Evolutionary conservation across 37 sponge, comb jelly and placozoan species (phyloP), one percentile per base, ranked within the genome.

Genomic region (Halisarca cf. caerulea): DNA sequence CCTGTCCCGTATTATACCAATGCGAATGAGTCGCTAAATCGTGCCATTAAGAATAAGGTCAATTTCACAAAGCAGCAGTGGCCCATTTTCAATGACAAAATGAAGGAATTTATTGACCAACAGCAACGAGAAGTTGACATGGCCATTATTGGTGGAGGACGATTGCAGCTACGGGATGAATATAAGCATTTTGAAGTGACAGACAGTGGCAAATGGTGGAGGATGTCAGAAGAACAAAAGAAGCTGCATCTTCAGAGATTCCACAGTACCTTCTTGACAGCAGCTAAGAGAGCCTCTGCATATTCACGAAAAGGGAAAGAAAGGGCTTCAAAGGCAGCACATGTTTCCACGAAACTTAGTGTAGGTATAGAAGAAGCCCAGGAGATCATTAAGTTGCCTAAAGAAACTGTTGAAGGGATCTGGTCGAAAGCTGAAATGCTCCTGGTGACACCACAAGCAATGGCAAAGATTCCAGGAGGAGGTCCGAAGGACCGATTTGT

Each of bases 391-490:
- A 11, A 39, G 38, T 40, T 86, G 9, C 68, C 86, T n/a, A 32
- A 79, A 33, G 59, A 32, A 7, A 79, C 80, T 14, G 51, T 79
- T 20, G 44, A 35, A 35, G 79, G 68, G 2, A 86, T 79, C 28
- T 79, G 64, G 80, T 11, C 51, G 33, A 86, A 79, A 51, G 80
- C 68, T 37, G 57, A 40, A 5, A 27, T n/a, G 14, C 37, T 86
- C 11, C 27, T 61, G 40, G 32, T 28, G 25, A 58, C 59, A 28
- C 15, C 40, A 1, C 17, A 58, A 6, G 66, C 80, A 21, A 20
- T 86, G 7, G 28, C 27, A n/a, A 2, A 23, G 37, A 73, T 57
- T 62, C 86, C 86, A 79, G 86, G 86, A 15, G 30, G 68, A 20
- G 53, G 71, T 41, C 14, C 23, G 0, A 78, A 66, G 34, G 80